phyloP scores from a whole-genome alignment of 2,113 vertebrate genomes.

The Thalassoma bifasciatum region DNA sequence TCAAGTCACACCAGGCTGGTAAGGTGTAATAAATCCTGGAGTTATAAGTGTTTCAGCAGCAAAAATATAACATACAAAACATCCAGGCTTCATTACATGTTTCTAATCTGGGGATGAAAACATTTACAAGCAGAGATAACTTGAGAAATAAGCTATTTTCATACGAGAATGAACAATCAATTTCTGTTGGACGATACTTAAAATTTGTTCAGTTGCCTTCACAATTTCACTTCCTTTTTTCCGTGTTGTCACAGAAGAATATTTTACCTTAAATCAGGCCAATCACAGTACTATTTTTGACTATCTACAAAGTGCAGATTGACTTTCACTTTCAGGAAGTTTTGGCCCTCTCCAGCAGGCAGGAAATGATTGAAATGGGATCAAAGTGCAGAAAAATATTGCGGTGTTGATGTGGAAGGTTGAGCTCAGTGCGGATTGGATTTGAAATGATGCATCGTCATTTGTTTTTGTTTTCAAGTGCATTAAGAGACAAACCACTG shows the following conservation, averaged over 20 bases:
- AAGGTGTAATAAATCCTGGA: neutral
- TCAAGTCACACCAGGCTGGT: neutral
- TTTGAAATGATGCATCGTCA: constrained; percentile 7
- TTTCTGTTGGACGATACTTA: constrained; percentile 20
- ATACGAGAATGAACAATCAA: neutral
- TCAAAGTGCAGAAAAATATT: neutral
- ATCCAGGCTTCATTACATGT: no score
- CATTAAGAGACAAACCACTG: neutral
- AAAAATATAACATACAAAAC: no score
- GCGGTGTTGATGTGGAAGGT: neutral
- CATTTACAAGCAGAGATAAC: neutral
- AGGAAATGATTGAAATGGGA: constrained; percentile 5
- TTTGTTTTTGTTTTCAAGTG: neutral
- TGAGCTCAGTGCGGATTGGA: neutral
- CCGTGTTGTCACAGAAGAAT: constrained; percentile 16
- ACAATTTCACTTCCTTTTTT: constrained; percentile 18
- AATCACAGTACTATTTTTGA: neutral
- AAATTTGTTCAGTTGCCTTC: constrained; percentile 21
- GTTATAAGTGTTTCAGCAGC: neutral
- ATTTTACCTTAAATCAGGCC: constrained; percentile 1
- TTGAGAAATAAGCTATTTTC: no score
- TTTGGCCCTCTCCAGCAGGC: neutral
- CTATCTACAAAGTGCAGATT: constrained; percentile 22
- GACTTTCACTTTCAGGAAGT: constrained; percentile 18
- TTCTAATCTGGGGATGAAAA: no score